phyloP scores from a whole-genome alignment of 2,888 invertebrate genomes.

The Phanerotoma sp. region DNA sequence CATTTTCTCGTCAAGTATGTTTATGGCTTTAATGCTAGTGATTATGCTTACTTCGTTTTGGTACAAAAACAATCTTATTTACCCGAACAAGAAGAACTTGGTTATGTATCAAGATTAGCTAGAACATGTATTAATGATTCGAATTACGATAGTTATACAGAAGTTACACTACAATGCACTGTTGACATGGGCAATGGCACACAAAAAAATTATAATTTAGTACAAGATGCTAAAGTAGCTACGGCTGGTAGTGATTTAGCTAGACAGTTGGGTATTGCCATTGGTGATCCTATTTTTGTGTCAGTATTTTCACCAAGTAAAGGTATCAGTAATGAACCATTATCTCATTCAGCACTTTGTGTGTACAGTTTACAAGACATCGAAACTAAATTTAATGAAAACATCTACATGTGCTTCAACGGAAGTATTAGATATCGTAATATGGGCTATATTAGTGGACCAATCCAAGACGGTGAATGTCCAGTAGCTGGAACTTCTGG shows the following conservation, averaged over 20 bases:
- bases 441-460: conserved; percentile 88
- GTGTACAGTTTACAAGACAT: conserved; percentile 89
- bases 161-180: conserved; percentile 88
- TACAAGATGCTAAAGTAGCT: conserved; percentile 90
- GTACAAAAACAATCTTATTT: conserved; percentile 92
- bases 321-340: conserved; percentile 82
- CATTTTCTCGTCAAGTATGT: conserved; percentile 96
- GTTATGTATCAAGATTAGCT: conserved; percentile 86
- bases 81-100: conserved; percentile 84
- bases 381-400: conserved; percentile 91
- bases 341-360: conserved; percentile 86
- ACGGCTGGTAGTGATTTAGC: conserved; percentile 82
- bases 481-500: conserved; percentile 85
- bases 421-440: conserved; percentile 90
- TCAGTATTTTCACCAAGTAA: conserved; percentile 88
- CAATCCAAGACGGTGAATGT: conserved; percentile 88
- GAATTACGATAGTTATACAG: conserved; percentile 95
- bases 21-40: conserved; percentile 93
- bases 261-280: conserved; percentile 76
- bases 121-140: conserved; percentile 93
- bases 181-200: conserved; percentile 63
- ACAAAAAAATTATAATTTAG: conserved; percentile 73
- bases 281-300: conserved; percentile 79
- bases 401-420: conserved; percentile 97
- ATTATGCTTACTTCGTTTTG: conserved; percentile 93